Conservation (phyloP, 2,888 invertebrate species). For the Nezara viridula region DNA sequence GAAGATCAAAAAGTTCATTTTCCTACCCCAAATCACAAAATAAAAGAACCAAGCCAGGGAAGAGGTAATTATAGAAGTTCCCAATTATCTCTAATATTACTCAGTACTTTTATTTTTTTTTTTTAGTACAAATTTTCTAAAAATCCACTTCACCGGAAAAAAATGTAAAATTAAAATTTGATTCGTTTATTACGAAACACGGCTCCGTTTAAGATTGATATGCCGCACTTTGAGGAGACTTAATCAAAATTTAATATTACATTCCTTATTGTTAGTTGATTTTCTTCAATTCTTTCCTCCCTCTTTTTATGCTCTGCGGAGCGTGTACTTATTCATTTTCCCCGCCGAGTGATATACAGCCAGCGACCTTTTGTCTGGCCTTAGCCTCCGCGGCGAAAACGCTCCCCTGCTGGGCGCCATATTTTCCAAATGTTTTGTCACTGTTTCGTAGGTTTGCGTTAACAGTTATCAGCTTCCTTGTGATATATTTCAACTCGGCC, state of each 20-base stretch:
- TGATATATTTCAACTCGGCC: not conserved
- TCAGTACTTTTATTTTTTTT: not conserved
- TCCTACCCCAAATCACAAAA: too few species aligned
- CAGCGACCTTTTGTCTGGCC: conserved; percentile 6
- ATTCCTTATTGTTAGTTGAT: conserved; percentile 53
- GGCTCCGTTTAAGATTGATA: not conserved
- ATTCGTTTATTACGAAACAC: not conserved
- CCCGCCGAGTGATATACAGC: conserved; percentile 24
- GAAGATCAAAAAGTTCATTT: too few species aligned
- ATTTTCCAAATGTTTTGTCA: conserved; percentile 30
- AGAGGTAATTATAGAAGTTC: too few species aligned
- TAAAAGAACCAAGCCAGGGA: too few species aligned
- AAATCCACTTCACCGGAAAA: not conserved
- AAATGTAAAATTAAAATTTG: not conserved
- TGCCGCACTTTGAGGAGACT: not conserved
- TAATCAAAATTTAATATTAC: conserved; percentile 54
- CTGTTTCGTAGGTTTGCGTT: not conserved
- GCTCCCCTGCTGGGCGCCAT: conserved; percentile 30
- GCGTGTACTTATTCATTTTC: conserved; percentile 52
- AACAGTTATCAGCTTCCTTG: not conserved
- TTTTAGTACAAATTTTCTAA: too few species aligned
- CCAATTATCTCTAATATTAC: too few species aligned
- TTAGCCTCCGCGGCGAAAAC: conserved; percentile 5
- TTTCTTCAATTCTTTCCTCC: conserved; percentile 51
- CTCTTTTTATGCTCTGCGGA: conserved; percentile 53